Evolutionary conservation across 2,797 vertebrate genomes (phyloP).

Genomic region (Cossypha dichroa): DNA sequence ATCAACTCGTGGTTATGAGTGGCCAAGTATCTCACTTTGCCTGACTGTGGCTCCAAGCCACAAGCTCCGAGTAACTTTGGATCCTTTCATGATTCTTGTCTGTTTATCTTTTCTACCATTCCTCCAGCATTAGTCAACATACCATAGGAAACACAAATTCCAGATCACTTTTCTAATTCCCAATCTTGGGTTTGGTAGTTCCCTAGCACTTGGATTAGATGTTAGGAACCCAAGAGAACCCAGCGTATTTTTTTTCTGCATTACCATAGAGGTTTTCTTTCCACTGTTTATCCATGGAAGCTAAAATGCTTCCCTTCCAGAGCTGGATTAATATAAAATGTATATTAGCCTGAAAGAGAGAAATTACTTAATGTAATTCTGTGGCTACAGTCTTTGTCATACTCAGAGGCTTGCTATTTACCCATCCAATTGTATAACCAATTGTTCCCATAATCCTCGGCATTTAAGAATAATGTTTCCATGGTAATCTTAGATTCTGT

Average conservation of each 20-base stretch:
- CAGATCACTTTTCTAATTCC: not conserved
- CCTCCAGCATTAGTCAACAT: not conserved
- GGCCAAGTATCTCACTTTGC: not conserved
- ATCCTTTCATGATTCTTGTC: not conserved
- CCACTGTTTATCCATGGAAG: not conserved
- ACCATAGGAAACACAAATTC: not conserved
- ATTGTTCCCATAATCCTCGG: constrained; percentile 49
- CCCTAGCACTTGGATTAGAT: not conserved
- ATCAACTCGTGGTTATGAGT: not conserved
- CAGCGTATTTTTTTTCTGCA: not conserved
- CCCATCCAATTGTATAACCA: constrained; percentile 55
- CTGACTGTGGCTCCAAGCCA: not conserved
- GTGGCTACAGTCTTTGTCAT: not conserved
- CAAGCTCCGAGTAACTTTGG: not conserved
- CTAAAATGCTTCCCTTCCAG: constrained; percentile 13
- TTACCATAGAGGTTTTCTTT: constrained; percentile 4
- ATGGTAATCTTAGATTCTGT: constrained; percentile 76
- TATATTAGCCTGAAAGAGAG: constrained; percentile 33
- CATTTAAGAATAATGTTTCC: constrained; percentile 80
- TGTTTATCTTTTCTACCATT: not conserved
- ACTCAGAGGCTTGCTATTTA: constrained; percentile 63
- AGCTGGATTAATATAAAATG: constrained; percentile 32
- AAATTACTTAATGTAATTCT: constrained; percentile 45
- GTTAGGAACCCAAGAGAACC: not conserved
- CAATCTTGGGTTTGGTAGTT: not conserved